Evolutionary conservation across 2,888 invertebrate species (phyloP).

Genomic region (Drosophila dives): DNA sequence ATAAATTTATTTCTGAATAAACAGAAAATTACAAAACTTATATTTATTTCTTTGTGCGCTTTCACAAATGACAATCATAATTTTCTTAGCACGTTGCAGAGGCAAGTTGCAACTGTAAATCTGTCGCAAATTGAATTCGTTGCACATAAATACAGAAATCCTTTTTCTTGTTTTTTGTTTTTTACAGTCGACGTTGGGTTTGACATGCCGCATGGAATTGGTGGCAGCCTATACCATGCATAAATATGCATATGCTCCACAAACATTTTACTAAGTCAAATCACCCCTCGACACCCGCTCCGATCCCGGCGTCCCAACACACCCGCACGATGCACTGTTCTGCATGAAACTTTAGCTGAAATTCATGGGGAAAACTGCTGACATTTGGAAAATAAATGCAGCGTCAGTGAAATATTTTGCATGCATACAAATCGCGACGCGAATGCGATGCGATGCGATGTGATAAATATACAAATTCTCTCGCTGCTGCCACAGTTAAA

Average conservation of each 20-base stretch:
- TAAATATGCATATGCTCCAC: constrained; percentile 67
- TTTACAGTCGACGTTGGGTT: constrained; percentile 3
- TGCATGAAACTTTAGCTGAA: constrained; percentile 47
- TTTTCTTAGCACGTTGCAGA: constrained; percentile 14
- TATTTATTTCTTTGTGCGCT: background rate
- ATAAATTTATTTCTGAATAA: background rate
- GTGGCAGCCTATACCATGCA: constrained; percentile 53
- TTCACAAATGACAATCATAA: constrained; percentile 22
- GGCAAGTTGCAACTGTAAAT: constrained; percentile 10
- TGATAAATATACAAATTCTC: constrained; percentile 68
- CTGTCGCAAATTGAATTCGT: constrained; percentile 32
- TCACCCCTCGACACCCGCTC: background rate
- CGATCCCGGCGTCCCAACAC: background rate
- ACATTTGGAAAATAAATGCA: constrained; percentile 74
- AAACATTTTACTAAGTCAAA: constrained; percentile 69
- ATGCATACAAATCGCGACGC: constrained; percentile 65
- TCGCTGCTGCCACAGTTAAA: constrained; percentile 55
- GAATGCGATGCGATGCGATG: constrained; percentile 16
- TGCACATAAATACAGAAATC: constrained; percentile 26
- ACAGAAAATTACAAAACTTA: background rate
- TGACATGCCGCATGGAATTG: constrained; percentile 16
- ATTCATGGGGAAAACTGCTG: constrained; percentile 73
- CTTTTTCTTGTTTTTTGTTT: constrained; percentile 4
- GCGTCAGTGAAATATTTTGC: constrained; percentile 64
- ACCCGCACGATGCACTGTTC: background rate